Conservation (phyloP, 2,888 invertebrate genomes). For the Lordiphosa fenestrarum region DNA sequence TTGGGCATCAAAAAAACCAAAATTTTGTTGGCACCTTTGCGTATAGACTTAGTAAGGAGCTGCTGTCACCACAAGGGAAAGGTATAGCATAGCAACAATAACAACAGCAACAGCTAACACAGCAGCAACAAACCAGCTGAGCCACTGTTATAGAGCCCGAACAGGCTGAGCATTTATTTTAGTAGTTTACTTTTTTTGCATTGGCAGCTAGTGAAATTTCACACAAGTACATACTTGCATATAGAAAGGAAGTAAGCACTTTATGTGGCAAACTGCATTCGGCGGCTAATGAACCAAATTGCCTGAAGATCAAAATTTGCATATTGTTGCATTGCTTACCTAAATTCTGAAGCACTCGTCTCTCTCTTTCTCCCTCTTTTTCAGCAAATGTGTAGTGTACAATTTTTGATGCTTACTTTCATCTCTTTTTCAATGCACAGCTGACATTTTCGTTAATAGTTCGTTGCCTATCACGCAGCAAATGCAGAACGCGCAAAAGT, state of each 20-base stretch:
- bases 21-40: slow-evolving; percentile 22
- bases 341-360: slow-evolving; percentile 7
- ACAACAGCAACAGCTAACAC: slow-evolving; percentile 23
- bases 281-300: slow-evolving; percentile 25
- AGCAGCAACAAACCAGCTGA: slow-evolving; percentile 30
- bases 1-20: slow-evolving; percentile 31
- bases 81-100: slow-evolving; percentile 22
- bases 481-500: slow-evolving; percentile 65
- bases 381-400: slow-evolving; percentile 14
- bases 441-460: slow-evolving; percentile 75
- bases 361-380: slow-evolving; percentile 15
- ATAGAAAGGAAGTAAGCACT: slow-evolving; percentile 1
- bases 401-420: slow-evolving; percentile 22
- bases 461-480: slow-evolving; percentile 74
- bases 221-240: too few species aligned
- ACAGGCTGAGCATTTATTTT: slow-evolving; percentile 34
- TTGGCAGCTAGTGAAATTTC: slow-evolving; percentile 36
- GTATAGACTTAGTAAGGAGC: slow-evolving; percentile 57
- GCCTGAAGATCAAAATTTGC: slow-evolving; percentile 23
- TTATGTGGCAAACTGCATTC: slow-evolving; percentile 29
- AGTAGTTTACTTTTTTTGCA: slow-evolving; percentile 53
- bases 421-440: slow-evolving; percentile 66
- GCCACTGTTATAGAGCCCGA: slow-evolving; percentile 19
- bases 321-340: slow-evolving; percentile 42
- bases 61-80: slow-evolving; percentile 30